phyloP scores from a whole-genome alignment of 1,140 invertebrate species.

The Sarcophaga peregrina region DNA sequence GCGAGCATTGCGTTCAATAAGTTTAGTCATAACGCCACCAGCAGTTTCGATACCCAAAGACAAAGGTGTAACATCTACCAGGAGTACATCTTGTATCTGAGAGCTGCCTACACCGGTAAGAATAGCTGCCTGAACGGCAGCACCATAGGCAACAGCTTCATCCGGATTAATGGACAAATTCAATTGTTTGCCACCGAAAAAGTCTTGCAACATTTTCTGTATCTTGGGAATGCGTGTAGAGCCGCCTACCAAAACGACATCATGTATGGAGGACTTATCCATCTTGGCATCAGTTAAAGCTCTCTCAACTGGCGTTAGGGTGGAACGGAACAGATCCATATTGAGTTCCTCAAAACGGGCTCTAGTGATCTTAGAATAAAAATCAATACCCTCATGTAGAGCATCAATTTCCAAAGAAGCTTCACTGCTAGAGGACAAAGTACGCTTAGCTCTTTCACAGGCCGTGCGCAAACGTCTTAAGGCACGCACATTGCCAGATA shows the following conservation, averaged over 20 bases:
- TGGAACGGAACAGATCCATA: slow-evolving; percentile 81
- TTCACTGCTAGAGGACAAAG: slow-evolving; percentile 75
- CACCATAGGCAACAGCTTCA: slow-evolving; percentile 80
- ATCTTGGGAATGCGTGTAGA: slow-evolving; percentile 77
- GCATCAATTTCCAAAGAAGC: slow-evolving; percentile 81
- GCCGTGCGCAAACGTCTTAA: slow-evolving; percentile 80
- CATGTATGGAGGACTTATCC: slow-evolving; percentile 76
- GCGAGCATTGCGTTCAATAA: slow-evolving; percentile 75
- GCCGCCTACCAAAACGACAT: slow-evolving; percentile 75
- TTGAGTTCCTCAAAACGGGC: slow-evolving; percentile 89
- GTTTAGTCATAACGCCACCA: slow-evolving; percentile 75
- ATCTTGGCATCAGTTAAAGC: slow-evolving; percentile 80
- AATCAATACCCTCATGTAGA: slow-evolving; percentile 83
- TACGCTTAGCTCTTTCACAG: slow-evolving; percentile 78
- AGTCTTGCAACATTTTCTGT: slow-evolving; percentile 74
- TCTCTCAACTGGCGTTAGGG: slow-evolving; percentile 78
- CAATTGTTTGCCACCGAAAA: slow-evolving; percentile 74
- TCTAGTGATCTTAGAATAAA: slow-evolving; percentile 86
- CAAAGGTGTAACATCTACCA: slow-evolving; percentile 79
- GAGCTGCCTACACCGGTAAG: slow-evolving; percentile 76
- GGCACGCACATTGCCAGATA: slow-evolving; percentile 79
- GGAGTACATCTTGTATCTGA: slow-evolving; percentile 79
- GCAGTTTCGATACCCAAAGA: slow-evolving; percentile 79
- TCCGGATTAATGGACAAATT: slow-evolving; percentile 84
- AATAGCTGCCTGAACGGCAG: slow-evolving; percentile 82